These are phyloP conservation scores for Orchestia grillus DNA, from an alignment of 1,140 invertebrate genomes.

Conservation along the genomic window DNA sequence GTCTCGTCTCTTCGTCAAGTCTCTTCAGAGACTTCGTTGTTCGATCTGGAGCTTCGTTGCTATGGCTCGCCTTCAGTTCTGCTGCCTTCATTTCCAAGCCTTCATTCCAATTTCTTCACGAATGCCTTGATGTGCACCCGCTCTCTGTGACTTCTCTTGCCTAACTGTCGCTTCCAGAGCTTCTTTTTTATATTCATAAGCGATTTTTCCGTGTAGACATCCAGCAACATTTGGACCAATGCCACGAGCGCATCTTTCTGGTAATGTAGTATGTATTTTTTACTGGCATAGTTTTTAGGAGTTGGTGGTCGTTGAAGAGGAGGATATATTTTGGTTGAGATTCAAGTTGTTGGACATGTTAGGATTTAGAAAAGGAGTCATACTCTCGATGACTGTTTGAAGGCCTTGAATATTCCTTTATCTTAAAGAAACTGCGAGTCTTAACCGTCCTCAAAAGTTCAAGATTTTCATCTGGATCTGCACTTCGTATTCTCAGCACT, in stretches of 20 bases:
- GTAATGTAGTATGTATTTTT: background rate
- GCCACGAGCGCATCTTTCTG: background rate
- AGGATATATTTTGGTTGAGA: conserved; percentile 6
- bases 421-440: background rate
- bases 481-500: background rate
- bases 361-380: background rate
- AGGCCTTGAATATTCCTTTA: background rate
- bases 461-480: background rate
- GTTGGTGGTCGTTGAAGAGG: background rate
- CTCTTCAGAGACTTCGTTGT: background rate
- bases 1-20: background rate
- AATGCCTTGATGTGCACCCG: conserved; percentile 17
- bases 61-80: conserved; percentile 4
- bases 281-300: background rate
- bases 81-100: conserved; percentile 38
- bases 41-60: background rate
- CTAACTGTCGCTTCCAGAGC: conserved; percentile 15
- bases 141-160: conserved; percentile 48
- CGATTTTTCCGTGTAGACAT: background rate
- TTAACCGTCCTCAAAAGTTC: background rate
- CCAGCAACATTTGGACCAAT: background rate
- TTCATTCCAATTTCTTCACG: conserved; percentile 12
- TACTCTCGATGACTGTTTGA: background rate
- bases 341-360: background rate
- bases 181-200: conserved; percentile 3